A percentile compares a stretch with the other conserved stretches of the same genome.
Evolutionary conservation across 2,888 invertebrate species (phyloP).

Genomic region (Drosophila nr. perissopoda): DNA sequence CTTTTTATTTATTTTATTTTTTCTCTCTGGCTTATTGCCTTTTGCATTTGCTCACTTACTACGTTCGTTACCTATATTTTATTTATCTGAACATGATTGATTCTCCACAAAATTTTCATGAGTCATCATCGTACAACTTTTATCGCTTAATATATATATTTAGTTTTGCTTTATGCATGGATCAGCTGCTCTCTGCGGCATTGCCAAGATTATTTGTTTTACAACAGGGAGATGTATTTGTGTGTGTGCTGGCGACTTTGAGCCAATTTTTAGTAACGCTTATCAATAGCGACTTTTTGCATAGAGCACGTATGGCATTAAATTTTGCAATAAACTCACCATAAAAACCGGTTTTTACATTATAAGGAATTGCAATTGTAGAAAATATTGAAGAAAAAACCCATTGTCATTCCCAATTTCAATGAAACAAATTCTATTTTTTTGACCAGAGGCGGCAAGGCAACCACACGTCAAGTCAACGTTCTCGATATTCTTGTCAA

Average conservation of each 20-base stretch:
- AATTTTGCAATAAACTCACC: constrained; percentile 28
- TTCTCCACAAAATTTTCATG: constrained; percentile 28
- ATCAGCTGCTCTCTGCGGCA: constrained; percentile 60
- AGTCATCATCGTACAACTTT: constrained; percentile 43
- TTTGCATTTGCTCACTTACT: constrained; percentile 19
- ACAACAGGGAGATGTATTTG: constrained; percentile 1
- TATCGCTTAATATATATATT: constrained; percentile 46
- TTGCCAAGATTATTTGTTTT: constrained; percentile 45
- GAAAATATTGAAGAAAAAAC: constrained; percentile 1
- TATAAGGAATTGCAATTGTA: constrained; percentile 21
- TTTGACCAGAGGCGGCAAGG: neutral
- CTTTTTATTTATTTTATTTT: constrained; percentile 25
- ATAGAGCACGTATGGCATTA: constrained; percentile 43
- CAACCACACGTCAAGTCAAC: neutral
- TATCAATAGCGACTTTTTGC: constrained; percentile 61
- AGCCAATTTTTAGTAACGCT: constrained; percentile 44
- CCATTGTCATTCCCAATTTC: constrained; percentile 12
- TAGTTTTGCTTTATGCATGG: constrained; percentile 18
- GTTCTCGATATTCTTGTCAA: constrained; percentile 6
- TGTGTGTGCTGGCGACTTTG: constrained; percentile 15
- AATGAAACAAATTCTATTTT: constrained; percentile 6
- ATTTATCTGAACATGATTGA: constrained; percentile 28
- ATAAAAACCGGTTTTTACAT: constrained; percentile 45
- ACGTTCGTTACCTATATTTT: constrained; percentile 34
- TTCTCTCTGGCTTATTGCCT: constrained; percentile 23